Conservation (phyloP, 2,113 vertebrate genomes). For the Calidris pugnax region DNA sequence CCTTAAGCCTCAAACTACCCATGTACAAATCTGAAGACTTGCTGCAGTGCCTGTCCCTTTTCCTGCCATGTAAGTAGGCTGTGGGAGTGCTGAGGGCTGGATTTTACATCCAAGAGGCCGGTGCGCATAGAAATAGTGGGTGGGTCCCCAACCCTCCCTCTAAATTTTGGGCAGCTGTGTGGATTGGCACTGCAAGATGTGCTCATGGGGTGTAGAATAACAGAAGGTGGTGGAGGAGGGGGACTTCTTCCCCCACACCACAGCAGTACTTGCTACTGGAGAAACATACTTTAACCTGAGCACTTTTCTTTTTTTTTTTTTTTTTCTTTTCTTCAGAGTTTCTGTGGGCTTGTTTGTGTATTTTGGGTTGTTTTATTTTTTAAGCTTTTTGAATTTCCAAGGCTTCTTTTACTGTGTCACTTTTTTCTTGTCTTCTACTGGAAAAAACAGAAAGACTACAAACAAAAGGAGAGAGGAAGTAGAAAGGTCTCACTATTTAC, state of each 20-base stretch:
- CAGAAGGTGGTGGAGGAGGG: neutral
- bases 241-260: neutral
- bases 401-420: neutral
- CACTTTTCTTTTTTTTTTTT: neutral
- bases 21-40: neutral
- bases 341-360: neutral
- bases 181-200: neutral
- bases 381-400: neutral
- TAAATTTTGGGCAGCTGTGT: neutral
- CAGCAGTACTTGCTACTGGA: neutral
- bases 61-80: neutral
- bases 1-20: neutral
- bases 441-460: neutral
- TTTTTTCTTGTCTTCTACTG: neutral
- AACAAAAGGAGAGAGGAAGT: neutral
- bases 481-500: neutral
- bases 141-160: neutral
- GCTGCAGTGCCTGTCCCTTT: neutral
- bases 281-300: neutral
- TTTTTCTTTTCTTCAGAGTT: neutral
- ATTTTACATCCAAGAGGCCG: neutral
- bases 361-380: neutral
- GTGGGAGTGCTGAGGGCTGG: neutral
- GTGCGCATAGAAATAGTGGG: neutral
- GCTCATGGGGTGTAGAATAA: neutral